Evolutionary conservation across 2,888 invertebrate species (phyloP), one percentile per base, ranked within the genome.

Genomic region (Xanthorhoe spadicearia): DNA sequence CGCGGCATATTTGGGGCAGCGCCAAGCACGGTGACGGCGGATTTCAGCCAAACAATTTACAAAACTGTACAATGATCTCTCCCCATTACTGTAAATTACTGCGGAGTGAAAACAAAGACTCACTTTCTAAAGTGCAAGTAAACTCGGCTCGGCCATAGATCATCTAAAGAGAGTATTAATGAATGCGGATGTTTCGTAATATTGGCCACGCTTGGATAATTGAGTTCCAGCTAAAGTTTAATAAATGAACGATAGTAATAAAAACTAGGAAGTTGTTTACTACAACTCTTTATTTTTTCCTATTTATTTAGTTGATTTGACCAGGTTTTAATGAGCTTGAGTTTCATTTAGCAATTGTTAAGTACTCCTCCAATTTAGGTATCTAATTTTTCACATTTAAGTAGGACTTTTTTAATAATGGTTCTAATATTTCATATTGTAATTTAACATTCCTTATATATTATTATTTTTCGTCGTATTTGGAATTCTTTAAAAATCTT

Each of bases 91-190:
- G 86, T 83, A 87, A 88, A 90, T 88, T 88, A 87, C 83, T 72
- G 83, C 80, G 74, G 76, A 90, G 90, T 89, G 90, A 90, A 91
- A 91, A 91, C 89, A 91, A 92, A 89, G 88, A 86, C 76, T 88
- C 83, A 74, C 91, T 92, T 91, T 91, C 92, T 87, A 90, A 85
- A 86, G 83, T 84, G 85, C 84, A 84, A 83, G 86, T 84, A 82
- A 85, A 85, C 79, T 77, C 72, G 81, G 74, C 68, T 74, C 74
- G 74, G 79, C 76, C 79, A 83, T 86, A 84, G 84, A 86, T 84
- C 82, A 85, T 84, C 84, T 77, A 74, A 72, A 66, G 74, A 80
- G 77, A 78, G 77, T 79, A 80, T 80, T 82, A 80, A 83, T 77
- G 82, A 84, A 85, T 83, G 85, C 85, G 87, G 87, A 89, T 83